Evolutionary conservation across 1,140 invertebrate species (phyloP).

Genomic region (Rhopalosiphum padi): DNA sequence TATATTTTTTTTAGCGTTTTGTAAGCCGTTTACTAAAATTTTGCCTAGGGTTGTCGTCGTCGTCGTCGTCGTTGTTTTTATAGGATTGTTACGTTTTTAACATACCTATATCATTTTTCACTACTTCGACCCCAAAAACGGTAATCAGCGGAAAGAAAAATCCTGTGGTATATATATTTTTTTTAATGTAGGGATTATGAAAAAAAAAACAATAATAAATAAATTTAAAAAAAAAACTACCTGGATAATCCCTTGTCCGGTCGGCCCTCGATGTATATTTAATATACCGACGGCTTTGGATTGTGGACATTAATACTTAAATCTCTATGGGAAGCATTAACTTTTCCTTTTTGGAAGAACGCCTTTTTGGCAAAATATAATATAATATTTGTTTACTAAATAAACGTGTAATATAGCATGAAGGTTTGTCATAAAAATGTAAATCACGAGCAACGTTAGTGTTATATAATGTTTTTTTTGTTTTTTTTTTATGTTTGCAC

Average conservation of each 20-base stretch:
- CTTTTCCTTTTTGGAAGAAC: slow-evolving; percentile 55
- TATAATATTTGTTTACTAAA: slow-evolving; percentile 49
- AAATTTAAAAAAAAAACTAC: slow-evolving; percentile 24
- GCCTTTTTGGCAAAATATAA: slow-evolving; percentile 32
- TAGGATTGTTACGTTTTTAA: slow-evolving; percentile 32
- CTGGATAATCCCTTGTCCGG: slow-evolving; percentile 54
- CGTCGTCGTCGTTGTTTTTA: neutral
- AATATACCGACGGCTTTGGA: slow-evolving; percentile 52
- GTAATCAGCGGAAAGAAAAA: slow-evolving; percentile 54
- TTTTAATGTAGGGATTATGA: slow-evolving; percentile 30
- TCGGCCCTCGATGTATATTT: slow-evolving; percentile 52
- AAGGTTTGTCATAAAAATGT: slow-evolving; percentile 41
- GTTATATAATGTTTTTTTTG: neutral
- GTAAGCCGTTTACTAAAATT: slow-evolving; percentile 39
- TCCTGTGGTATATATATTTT: slow-evolving; percentile 46
- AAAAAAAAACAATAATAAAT: slow-evolving; percentile 43
- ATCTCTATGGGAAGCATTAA: slow-evolving; percentile 53
- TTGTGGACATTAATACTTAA: slow-evolving; percentile 56
- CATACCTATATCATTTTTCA: slow-evolving; percentile 33
- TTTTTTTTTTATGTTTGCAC: neutral
- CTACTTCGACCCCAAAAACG: slow-evolving; percentile 25
- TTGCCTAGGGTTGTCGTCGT: neutral
- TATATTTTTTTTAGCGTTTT: slow-evolving; percentile 31
- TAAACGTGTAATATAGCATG: slow-evolving; percentile 36
- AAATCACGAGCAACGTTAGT: slow-evolving; percentile 13